Evolutionary conservation across 2,797 vertebrate genomes (phyloP), one percentile per base, ranked within the genome.

Genomic region (Chrysocyon brachyurus): DNA sequence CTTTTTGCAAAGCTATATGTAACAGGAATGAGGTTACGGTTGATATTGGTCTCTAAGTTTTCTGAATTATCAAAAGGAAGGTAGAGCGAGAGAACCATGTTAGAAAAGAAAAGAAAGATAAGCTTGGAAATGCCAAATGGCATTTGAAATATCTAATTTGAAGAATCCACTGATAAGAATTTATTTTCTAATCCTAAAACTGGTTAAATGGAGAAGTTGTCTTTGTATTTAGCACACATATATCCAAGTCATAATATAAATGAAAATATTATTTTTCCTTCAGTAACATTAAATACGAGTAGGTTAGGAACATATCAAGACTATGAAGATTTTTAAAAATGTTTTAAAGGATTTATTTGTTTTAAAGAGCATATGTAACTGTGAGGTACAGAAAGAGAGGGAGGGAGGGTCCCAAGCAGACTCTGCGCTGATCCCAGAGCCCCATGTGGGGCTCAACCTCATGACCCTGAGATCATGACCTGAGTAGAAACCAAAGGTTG

Each of bases 181-280:
- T 79, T 81, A 31, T 91, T 87, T 95, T 96, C 36, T 75, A 54
- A 4, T 12, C 36, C 14, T 14, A 12, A 89, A 92, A 94, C 36
- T 85, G 24, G 70, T 87, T 5, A 64, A 73, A n/a, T 49, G 14
- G 24, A 70, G 26, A 31, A 40, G 10, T 79, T 52, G 21, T 93
- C 4, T 92, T 72, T 79, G 82, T 36, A 78, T 15, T 33, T 61
- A 66, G 16, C 7, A 31, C 22, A 73, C 54, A 15, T 72, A 68
- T 73, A 84, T 57, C 26, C 28, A 79, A 92, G 52, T 94, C 61
- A 82, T 78, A 61, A 16, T 68, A 70, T 59, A 85, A 97, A 59
- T 72, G 19, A 83, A 91, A 14, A 3, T 24, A 31, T 56, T 83
- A 8, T 94, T 96, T 95, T 31, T 92, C 49, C 28, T 85, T 92